Evolutionary conservation across 2,888 invertebrate species (phyloP), one percentile per base, ranked within the genome.

Genomic region (Drosophila greeni): DNA sequence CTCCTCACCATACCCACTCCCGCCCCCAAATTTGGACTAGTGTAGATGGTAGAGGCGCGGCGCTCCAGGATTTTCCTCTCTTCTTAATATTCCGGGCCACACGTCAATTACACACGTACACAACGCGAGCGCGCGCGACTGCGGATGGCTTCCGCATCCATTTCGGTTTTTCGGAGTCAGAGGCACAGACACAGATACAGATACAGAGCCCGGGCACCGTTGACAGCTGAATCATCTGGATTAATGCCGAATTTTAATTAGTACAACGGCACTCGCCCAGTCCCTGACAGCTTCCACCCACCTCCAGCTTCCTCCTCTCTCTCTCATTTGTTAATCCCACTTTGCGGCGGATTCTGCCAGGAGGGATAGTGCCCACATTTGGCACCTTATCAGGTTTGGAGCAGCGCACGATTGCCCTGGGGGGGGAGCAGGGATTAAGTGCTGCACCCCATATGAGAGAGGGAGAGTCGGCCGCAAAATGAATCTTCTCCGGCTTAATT

Each of bases 161-260:
- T 53, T 53, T 52, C 18, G 29, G 23, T 29, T n/a, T n/a, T n/a
- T n/a, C n/a, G 36, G 47, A 47, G 66, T 14, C 58, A 33, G 47
- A 39, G 43, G 45, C 45, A 20, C 20, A 47, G 45, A 14, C 18
- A 31, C 45, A 45, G 43, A 18, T 29, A 45, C 45, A 9, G n/a
- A n/a, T n/a, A n/a, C n/a, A n/a, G n/a, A n/a, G 14, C 31, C 20
- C 18, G 0, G 31, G 20, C 45, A 47, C 65, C 70, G 76, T 67
- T 81, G 84, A 76, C 73, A 79, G 85, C 83, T 82, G 84, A 84
- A 83, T 85, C 85, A 83, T 84, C 79, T 75, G 85, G 85, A 84
- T 85, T 85, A 84, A 76, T 85, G 77, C 77, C 75, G 85, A 85
- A 85, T 85, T 85, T 85, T 85, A 85, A 85, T 85, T 85, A 85